Base-by-base conservation (phyloP, 2,113 vertebrate genomes). In the Pluvianellus socialis region DNA sequence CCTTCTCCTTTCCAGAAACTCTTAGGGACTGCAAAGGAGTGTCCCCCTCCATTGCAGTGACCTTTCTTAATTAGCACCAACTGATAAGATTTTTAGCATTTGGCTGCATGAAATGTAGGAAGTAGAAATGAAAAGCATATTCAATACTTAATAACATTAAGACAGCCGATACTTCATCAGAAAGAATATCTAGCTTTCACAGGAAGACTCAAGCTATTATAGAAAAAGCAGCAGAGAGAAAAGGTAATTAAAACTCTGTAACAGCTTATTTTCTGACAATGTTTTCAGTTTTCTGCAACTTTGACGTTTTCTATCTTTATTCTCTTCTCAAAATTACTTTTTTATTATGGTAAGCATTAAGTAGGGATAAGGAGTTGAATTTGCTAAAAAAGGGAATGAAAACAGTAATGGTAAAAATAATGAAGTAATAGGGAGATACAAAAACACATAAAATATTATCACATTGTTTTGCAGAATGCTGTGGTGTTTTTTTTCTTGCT, bases 281-380 rank as follows among this genome's bases (percentile, higher is more conserved):
- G 61, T 91, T 94, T 94, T 79, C 44, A 42, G 32, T 92, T 94
- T 88, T 87, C 49, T 94, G 70, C 71, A 56, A 79, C 33, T 79
- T 63, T 63, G 42, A 68, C 7, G 0, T 72, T 89, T 96, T 79
- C 72, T 65, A 8, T 83, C 61, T 81, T 83, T 92, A 74, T 90
- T 93, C 47, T 80, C 26, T 62, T 86, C 74, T 80, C 0, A 0
- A 86, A 95, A 94, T 96, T 80, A 79, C 61, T 82, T 95, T 85
- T 88, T 88, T 83, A 65, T 91, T 93, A 71, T n/a, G 88, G 68
- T 61, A 87, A 79, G 44, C 38, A 61, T 93, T 96, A 84, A 95
- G 47, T 71, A 88, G n/a, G 32, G 93, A 86, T 86, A 96, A 88
- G 68, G 56, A 88, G 75, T 52, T 92, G 47, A 74, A 88, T 86